Percentiles rank a stretch among this genome's conserved stretches.
phyloP scores from a whole-genome alignment of 2,797 vertebrate genomes.

The Forpus xanthops region DNA sequence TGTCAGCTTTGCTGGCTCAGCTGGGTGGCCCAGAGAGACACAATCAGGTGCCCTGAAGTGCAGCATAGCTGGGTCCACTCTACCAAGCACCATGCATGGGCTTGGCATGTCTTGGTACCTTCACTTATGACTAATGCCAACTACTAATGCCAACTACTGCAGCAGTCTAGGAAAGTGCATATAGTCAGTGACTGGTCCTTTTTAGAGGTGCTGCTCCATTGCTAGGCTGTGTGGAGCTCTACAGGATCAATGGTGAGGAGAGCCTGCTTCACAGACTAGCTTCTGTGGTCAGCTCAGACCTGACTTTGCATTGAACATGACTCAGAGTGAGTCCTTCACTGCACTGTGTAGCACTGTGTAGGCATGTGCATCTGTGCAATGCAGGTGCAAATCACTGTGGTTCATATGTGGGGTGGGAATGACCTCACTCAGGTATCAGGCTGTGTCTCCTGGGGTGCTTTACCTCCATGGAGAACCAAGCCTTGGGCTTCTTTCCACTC shows the following conservation, averaged over 20 bases:
- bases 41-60: neutral
- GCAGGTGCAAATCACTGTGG: neutral
- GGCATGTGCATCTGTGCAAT: neutral
- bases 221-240: neutral
- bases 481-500: neutral
- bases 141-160: neutral
- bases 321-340: neutral
- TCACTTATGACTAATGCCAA: neutral
- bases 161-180: neutral
- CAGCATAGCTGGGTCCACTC: fast-evolving
- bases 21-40: neutral
- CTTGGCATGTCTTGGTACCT: neutral
- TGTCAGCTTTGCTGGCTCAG: neutral
- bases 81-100: neutral
- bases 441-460: neutral
- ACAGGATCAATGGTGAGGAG: neutral
- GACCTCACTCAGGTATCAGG: neutral
- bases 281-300: neutral
- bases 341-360: neutral
- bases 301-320: neutral
- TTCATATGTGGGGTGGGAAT: neutral
- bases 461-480: neutral
- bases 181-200: neutral
- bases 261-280: neutral
- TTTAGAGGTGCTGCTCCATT: neutral